Base-by-base conservation (phyloP, 92 coral and sea anemone genomes). In the Palythoa caribaeorum region DNA sequence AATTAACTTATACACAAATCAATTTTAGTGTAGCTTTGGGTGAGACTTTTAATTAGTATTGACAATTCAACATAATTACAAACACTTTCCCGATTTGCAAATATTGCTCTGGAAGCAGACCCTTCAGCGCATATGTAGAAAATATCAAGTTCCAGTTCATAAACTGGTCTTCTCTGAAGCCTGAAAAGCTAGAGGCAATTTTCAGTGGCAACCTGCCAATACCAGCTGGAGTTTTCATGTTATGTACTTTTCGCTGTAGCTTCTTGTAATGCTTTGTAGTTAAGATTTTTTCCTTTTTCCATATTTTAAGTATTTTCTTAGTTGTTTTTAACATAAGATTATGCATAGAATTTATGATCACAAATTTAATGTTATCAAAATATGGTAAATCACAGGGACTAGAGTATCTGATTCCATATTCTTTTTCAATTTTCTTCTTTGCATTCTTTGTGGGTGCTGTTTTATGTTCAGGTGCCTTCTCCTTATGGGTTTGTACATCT, bases 281-380 rank as follows among this genome's bases (percentile, higher is more conserved):
- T 59, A 94, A 77, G 11, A 90, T 5, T 44, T 78, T 79, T 60
- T 84, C 69, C 60, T 91, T 74, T 1, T 62, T 78, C 98, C 98
- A 93, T 44, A 89, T 54, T 28, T 91, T 84, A 77, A 90, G 93
- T 87, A 94, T 80, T 77, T 63, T 53, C 88, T 94, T 93, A 28
- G 94, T 78, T 28, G 95, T 92, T 10, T 94, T 94, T 9, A 94
- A 81, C 53, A 92, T 90, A 3, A 91, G 76, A 77, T 94, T 92
- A 74, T 94, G 95, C 95, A 94, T 94, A 21, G 96, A 96, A 81
- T 93, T 93, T 39, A 93, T 84, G 39, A 89, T 88, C 66, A 85
- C 73, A 85, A 89, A 94, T 78, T 93, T 77, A 15, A 94, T 88
- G 35, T 80, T 55, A 76, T 94, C 95, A 54, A 92, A 88, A 73